These are phyloP conservation scores for Drosophila longiperda DNA, from an alignment of 2,888 invertebrate species.

Conservation along the genomic window DNA sequence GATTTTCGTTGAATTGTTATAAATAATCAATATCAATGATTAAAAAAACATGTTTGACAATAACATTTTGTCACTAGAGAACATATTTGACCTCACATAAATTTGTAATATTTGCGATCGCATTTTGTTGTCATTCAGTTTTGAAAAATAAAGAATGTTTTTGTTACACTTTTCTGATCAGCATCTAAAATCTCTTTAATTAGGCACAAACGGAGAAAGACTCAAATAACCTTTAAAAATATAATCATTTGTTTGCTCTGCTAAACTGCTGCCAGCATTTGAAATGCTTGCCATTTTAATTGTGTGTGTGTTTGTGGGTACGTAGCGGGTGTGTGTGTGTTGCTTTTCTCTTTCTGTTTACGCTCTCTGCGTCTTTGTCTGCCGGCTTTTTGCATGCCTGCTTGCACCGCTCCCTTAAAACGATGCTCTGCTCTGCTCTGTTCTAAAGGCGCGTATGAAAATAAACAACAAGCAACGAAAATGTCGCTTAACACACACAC, in stretches of 20 bases:
- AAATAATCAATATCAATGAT: neutral
- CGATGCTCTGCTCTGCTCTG: neutral
- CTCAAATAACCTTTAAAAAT: slow-evolving; percentile 5
- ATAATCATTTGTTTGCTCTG: slow-evolving; percentile 50
- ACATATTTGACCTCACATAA: neutral
- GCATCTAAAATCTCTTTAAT: neutral
- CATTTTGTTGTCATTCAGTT: neutral
- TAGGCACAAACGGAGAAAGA: neutral
- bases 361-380: slow-evolving; percentile 30
- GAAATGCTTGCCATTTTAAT: slow-evolving; percentile 21
- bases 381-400: slow-evolving; percentile 63
- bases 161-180: neutral
- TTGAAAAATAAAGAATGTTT: neutral
- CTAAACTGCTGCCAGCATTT: slow-evolving; percentile 18
- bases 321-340: neutral
- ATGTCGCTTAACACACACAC: slow-evolving; percentile 44
- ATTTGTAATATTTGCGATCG: neutral
- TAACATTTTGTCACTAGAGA: neutral
- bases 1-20: neutral
- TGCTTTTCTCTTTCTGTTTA: slow-evolving; percentile 23
- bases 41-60: neutral
- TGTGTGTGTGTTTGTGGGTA: slow-evolving; percentile 14
- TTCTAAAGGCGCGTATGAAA: slow-evolving; percentile 41
- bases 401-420: slow-evolving; percentile 29
- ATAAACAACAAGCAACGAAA: slow-evolving; percentile 53